Percentiles rank a stretch among this genome's conserved stretches.
These are phyloP conservation scores for Leptinotarsa peninsularis DNA, from an alignment of 2,888 invertebrate species.

Conservation along the genomic window DNA sequence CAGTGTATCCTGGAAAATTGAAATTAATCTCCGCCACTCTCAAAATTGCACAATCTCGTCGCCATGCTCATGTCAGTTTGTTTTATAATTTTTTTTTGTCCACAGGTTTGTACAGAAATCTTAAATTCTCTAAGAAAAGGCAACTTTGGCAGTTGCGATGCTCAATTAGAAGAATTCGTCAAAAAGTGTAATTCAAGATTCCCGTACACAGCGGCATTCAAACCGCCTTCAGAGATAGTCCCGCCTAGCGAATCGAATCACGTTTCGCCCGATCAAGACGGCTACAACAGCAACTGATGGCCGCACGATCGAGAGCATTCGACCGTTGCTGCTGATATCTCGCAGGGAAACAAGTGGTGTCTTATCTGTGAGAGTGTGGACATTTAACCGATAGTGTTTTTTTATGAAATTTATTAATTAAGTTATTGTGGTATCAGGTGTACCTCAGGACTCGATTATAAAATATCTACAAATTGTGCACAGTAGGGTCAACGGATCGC, in stretches of 20 bases:
- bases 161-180: conserved; percentile 77
- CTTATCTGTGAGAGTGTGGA: conserved; percentile 47
- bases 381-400: conserved; percentile 46
- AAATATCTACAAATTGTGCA: conserved; percentile 44
- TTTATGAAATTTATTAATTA: conserved; percentile 40
- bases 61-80: conserved; percentile 9
- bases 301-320: conserved; percentile 33
- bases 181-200: conserved; percentile 79
- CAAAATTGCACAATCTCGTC: background rate
- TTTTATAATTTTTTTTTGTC: conserved; percentile 43
- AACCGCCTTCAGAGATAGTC: conserved; percentile 62
- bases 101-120: conserved; percentile 85
- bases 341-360: conserved; percentile 49
- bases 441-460: conserved; percentile 51
- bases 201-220: conserved; percentile 84
- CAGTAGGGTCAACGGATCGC: conserved; percentile 3
- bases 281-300: conserved; percentile 62
- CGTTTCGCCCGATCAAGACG: conserved; percentile 57
- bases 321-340: conserved; percentile 30
- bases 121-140: conserved; percentile 82
- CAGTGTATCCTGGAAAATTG: too few relatives aligned
- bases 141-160: conserved; percentile 82
- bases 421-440: conserved; percentile 45
- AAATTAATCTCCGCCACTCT: too few relatives aligned
- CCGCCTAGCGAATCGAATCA: conserved; percentile 56